A percentile compares a stretch with the other conserved stretches of the same genome.
phyloP scores from a whole-genome alignment of 2,888 invertebrate species.

The Micoletzkya japonica region DNA sequence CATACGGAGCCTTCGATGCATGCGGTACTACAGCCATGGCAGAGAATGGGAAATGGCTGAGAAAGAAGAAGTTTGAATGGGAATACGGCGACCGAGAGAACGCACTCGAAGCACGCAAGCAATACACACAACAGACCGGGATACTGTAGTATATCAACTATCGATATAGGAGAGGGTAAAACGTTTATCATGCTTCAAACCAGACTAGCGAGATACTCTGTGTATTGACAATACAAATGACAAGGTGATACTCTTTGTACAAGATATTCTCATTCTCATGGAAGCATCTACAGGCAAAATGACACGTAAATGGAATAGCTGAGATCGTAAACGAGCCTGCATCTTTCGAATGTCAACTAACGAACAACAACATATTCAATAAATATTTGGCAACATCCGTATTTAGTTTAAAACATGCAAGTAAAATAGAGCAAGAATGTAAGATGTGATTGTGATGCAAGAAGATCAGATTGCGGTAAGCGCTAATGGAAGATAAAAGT shows the following conservation, averaged over 20 bases:
- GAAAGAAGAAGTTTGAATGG: not conserved
- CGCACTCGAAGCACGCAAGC: not conserved
- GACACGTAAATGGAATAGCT: not conserved
- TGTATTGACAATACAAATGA: too few species aligned
- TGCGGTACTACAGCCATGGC: constrained; percentile 14
- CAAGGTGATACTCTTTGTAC: too few species aligned
- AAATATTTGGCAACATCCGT: not conserved
- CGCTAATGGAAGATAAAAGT: constrained; percentile 18
- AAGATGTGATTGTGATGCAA: not conserved
- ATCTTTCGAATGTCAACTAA: not conserved
- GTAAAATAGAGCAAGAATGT: not conserved
- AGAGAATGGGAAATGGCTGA: not conserved
- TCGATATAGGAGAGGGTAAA: too few species aligned
- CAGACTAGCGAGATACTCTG: too few species aligned
- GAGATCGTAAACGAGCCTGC: not conserved
- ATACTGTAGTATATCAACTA: too few species aligned
- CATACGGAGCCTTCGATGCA: constrained; percentile 14
- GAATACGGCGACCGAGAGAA: not conserved
- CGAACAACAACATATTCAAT: not conserved
- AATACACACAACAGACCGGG: not conserved
- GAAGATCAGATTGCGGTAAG: not conserved
- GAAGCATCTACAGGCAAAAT: too few species aligned
- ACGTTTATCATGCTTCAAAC: too few species aligned
- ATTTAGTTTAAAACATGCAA: not conserved
- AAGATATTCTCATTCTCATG: too few species aligned